Conservation (phyloP, 2,888 invertebrate species). For the Amphimallon solstitiale region DNA sequence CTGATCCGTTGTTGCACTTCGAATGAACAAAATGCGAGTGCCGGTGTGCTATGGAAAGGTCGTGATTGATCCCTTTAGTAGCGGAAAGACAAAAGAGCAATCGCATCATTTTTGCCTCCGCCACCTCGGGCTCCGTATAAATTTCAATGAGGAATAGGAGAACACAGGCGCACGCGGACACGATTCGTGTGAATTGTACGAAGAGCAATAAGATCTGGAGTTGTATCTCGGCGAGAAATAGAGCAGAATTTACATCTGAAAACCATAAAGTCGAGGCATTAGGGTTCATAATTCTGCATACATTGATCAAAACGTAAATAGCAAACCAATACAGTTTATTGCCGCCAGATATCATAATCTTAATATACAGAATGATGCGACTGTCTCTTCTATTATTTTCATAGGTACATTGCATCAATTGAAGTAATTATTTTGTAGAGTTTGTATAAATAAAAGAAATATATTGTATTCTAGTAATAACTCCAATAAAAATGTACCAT, state of each 20-base stretch:
- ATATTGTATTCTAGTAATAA: too few relatives aligned
- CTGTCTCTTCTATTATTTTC: too few relatives aligned
- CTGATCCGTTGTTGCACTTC: neutral
- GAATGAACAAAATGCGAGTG: neutral
- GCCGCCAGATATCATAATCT: conserved; percentile 10
- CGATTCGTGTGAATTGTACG: conserved; percentile 33
- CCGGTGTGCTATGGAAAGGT: conserved; percentile 11
- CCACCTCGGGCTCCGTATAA: conserved; percentile 26
- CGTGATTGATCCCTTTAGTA: conserved; percentile 27
- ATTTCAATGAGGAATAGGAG: conserved; percentile 25
- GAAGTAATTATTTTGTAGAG: too few relatives aligned
- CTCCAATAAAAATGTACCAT: too few relatives aligned
- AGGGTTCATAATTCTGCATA: conserved; percentile 33
- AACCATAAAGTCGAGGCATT: conserved; percentile 34
- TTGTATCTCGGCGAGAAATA: neutral
- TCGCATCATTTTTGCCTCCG: conserved; percentile 10
- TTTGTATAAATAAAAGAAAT: too few relatives aligned
- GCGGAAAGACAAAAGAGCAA: conserved; percentile 21
- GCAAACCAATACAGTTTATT: conserved; percentile 29
- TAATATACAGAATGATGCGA: conserved; percentile 17
- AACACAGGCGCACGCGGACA: conserved; percentile 26
- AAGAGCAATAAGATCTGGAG: conserved; percentile 32
- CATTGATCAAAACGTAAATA: conserved; percentile 36
- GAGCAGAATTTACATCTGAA: conserved; percentile 31
- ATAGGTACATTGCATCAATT: too few relatives aligned